Evolutionary conservation across 2,113 vertebrate species (phyloP), one percentile per base, ranked within the genome.

Genomic region (Chaetodon auriga): DNA sequence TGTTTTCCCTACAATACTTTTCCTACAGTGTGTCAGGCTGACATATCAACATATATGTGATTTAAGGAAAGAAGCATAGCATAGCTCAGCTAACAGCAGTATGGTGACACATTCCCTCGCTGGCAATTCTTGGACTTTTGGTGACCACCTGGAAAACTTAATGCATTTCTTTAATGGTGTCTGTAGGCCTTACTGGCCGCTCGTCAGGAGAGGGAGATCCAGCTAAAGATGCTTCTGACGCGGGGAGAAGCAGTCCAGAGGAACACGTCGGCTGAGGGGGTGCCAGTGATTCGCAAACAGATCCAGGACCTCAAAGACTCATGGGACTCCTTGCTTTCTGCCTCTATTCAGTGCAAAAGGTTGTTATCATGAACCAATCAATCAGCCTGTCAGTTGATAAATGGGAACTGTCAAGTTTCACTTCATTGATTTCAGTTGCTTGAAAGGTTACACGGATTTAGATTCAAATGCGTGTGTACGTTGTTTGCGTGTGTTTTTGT

Each of bases 301-400:
- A 94, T 99, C 87, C 97, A 97, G 88, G 95, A 95, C 66, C 94
- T 99, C 16, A 99, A 99, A 86, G 97, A 98, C 58, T 96, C 91
- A 0, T 99, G 98, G 98, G 97, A 97, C 61, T 96, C 95, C 1
- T 93, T 99, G 78, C 92, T 97, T 18, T 97, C 97, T 36, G 92
- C 96, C 48, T 97, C 95, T 21, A 99, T 99, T 78, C 96, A 96
- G 48, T 99, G 97, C 89, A 99, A 99, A 95, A 99, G 98, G 98
- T 98, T 48, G 51, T 92, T 66, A 85, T 48, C 78, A 68, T 68
- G 2, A 69, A 66, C 19, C 30, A 65, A 72, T 80, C 68, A 58
- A 45, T 78, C 61, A 78, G 75, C 84, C 81, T 51, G 15, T 54
- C 19, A 60, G 15, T 51, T 71, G 73, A 80, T 81, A 21, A 74